Conservation (phyloP, 2,888 invertebrate genomes). For the Holacanthella duospinosa region DNA sequence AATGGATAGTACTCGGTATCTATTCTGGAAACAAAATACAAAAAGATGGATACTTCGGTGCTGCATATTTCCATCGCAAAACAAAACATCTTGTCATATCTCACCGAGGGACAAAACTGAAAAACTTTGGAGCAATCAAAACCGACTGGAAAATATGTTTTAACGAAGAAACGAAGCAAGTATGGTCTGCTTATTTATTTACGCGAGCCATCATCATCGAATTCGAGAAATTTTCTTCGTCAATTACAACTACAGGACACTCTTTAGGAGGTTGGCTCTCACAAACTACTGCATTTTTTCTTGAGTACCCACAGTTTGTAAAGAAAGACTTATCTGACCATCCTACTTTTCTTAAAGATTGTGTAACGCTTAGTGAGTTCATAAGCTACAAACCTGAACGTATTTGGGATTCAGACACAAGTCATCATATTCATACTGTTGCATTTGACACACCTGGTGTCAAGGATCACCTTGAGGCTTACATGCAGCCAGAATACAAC, state of each 20-base stretch:
- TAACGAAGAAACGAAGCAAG: too few species aligned
- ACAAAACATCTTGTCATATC: neutral
- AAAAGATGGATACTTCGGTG: neutral
- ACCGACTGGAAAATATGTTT: neutral
- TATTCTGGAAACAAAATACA: too few species aligned
- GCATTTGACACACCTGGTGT: neutral
- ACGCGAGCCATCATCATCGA: neutral
- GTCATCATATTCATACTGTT: neutral
- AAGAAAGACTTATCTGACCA: neutral
- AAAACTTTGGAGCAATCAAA: neutral
- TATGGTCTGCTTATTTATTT: neutral
- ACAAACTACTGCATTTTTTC: neutral
- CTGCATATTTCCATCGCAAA: neutral
- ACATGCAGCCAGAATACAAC: too few species aligned
- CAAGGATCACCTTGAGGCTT: too few species aligned
- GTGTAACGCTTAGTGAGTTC: too few species aligned
- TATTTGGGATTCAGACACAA: neutral
- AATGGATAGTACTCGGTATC: too few species aligned
- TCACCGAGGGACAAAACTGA: neutral
- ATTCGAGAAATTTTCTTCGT: neutral
- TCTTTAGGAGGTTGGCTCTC: neutral
- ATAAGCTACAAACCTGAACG: neutral
- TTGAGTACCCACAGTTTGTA: neutral
- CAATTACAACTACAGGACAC: neutral
- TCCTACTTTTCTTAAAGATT: too few species aligned